Conservation (phyloP, 2,888 invertebrate genomes). For the Allolobophora icterica region DNA sequence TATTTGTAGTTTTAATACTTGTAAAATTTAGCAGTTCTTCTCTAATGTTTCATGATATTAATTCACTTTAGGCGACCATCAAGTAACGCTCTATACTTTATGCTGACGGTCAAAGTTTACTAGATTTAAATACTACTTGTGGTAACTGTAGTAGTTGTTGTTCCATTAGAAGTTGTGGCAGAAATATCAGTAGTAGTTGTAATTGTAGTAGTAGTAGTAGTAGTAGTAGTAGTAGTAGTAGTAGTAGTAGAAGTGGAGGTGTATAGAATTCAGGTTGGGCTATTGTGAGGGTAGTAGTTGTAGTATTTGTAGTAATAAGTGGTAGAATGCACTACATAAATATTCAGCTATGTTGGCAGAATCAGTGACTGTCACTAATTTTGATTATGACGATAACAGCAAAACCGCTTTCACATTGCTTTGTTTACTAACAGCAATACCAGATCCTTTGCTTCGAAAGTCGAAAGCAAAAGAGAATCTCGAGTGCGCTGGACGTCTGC, state of each 20-base stretch:
- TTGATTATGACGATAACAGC: not conserved
- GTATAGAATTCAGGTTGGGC: not conserved
- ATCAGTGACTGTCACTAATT: not conserved
- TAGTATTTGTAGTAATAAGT: not conserved
- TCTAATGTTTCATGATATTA: too few relatives aligned
- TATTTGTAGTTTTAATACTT: not conserved
- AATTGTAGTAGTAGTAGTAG: too few relatives aligned
- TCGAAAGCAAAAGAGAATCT: not conserved
- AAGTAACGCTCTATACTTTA: too few relatives aligned
- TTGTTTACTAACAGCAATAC: not conserved
- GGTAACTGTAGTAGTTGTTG: not conserved
- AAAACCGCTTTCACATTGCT: not conserved
- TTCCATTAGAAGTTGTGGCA: not conserved
- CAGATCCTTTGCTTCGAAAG: not conserved
- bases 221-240: not conserved
- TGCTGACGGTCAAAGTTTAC: too few relatives aligned
- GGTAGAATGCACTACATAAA: not conserved
- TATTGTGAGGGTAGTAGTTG: not conserved
- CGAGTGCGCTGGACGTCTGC: conserved; percentile 68
- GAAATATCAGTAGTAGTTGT: not conserved
- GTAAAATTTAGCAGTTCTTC: too few relatives aligned
- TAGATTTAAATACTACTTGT: not conserved
- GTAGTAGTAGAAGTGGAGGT: not conserved
- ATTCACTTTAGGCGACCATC: too few relatives aligned
- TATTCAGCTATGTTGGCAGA: not conserved